These are phyloP conservation scores for Drosophila biarmipes DNA, from an alignment of 1,140 invertebrate genomes.

Conservation along the genomic window DNA sequence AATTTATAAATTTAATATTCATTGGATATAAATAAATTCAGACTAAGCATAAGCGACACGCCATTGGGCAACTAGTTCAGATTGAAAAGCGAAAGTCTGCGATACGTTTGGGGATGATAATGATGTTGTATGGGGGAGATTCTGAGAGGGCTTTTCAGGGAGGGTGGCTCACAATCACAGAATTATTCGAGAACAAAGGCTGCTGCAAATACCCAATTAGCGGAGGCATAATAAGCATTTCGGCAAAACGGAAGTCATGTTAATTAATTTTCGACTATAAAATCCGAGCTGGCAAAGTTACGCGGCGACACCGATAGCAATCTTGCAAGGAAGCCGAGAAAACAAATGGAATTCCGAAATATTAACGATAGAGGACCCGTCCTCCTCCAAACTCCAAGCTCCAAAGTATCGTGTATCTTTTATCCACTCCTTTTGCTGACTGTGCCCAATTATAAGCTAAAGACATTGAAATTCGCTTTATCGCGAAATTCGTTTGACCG, in stretches of 20 bases:
- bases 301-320: constrained; percentile 55
- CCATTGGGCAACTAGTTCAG: constrained; percentile 40
- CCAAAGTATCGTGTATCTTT: constrained; percentile 58
- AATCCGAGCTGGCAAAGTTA: constrained; percentile 40
- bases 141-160: background rate
- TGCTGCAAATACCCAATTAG: constrained; percentile 60
- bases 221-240: constrained; percentile 53
- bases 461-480: constrained; percentile 81
- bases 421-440: constrained; percentile 30
- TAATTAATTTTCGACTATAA: constrained; percentile 70
- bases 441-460: constrained; percentile 80
- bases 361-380: constrained; percentile 74
- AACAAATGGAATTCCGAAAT: constrained; percentile 64
- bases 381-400: background rate
- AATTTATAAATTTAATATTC: constrained; percentile 46
- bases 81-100: constrained; percentile 51
- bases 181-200: constrained; percentile 8
- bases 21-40: constrained; percentile 29
- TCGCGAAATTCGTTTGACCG: constrained; percentile 63
- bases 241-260: constrained; percentile 71
- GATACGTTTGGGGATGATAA: constrained; percentile 6
- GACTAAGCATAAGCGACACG: constrained; percentile 24
- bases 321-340: constrained; percentile 51
- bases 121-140: background rate
- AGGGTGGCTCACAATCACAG: background rate